Conservation (phyloP, 2,797 vertebrate species). For the Danio tinwini region DNA sequence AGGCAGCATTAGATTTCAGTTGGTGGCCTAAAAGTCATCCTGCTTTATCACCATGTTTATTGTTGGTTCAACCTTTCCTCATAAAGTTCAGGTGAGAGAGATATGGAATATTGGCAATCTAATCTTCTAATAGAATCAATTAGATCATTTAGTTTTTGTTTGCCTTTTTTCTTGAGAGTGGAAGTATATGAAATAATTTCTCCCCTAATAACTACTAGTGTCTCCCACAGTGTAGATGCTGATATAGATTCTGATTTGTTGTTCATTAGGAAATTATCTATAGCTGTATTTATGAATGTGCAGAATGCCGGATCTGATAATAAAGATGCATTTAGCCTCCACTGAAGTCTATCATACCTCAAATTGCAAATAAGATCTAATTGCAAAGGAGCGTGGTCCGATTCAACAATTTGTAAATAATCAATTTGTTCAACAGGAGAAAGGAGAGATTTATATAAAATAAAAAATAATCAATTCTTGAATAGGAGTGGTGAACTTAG, state of each 20-base stretch:
- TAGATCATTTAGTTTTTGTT: not conserved
- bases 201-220: conserved; percentile 22
- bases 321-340: conserved; percentile 12
- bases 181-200: conserved; percentile 34
- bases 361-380: conserved; percentile 24
- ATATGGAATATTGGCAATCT: conserved; percentile 17
- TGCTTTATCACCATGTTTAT: conserved; percentile 24
- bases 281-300: not conserved
- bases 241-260: conserved; percentile 2
- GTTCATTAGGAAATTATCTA: conserved; percentile 1
- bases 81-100: conserved; percentile 14
- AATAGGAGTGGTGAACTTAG: conserved; percentile 26
- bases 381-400: conserved; percentile 25
- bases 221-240: conserved; percentile 29
- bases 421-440: not conserved
- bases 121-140: conserved; percentile 2
- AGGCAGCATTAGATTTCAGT: conserved; percentile 2
- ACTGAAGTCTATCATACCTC: not conserved
- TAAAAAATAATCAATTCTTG: conserved; percentile 44
- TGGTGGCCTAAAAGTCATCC: conserved; percentile 14
- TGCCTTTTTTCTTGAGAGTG: not conserved
- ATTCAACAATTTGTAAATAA: conserved; percentile 35
- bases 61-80: conserved; percentile 13
- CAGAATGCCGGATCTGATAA: conserved; percentile 20
- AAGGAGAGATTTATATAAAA: conserved; percentile 30